These are phyloP conservation scores for Corynorhinus townsendii DNA, from an alignment of 2,113 vertebrate species.

Conservation along the genomic window DNA sequence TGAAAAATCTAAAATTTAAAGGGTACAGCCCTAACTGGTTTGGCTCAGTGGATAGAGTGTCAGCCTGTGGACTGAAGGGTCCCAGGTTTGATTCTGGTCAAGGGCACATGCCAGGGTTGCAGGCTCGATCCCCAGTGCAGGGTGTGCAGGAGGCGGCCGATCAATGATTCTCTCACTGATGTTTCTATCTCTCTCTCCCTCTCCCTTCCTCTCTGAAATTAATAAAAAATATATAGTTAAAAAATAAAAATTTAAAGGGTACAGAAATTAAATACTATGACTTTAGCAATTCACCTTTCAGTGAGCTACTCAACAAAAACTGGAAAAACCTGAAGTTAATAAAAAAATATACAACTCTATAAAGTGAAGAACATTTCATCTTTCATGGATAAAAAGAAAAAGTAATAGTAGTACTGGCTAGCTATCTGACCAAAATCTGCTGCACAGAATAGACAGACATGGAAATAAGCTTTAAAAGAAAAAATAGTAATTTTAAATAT, in stretches of 20 bases:
- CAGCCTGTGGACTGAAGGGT: too few species aligned
- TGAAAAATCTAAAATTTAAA: conserved; percentile 22
- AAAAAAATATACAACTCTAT: neutral
- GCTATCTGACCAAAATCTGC: neutral
- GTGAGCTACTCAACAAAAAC: neutral
- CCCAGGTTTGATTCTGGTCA: too few species aligned
- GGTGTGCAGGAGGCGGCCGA: too few species aligned
- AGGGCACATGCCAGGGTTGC: too few species aligned
- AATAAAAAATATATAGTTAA: neutral
- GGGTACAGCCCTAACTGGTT: neutral
- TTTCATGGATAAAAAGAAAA: neutral
- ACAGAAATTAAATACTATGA: conserved; percentile 7
- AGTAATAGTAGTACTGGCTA: neutral
- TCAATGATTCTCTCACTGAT: too few species aligned
- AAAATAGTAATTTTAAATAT: neutral
- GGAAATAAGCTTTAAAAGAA: neutral
- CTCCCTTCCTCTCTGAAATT: too few species aligned
- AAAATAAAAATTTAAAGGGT: conserved; percentile 18
- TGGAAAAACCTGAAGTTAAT: neutral
- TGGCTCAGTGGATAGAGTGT: too few species aligned
- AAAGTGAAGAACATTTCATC: neutral
- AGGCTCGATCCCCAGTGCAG: too few species aligned
- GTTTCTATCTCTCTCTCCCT: too few species aligned
- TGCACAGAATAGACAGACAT: neutral
- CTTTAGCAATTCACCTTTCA: neutral